These are phyloP conservation scores for Chamaedrilus cognettii DNA, from an alignment of 2,888 invertebrate species.

Conservation along the genomic window DNA sequence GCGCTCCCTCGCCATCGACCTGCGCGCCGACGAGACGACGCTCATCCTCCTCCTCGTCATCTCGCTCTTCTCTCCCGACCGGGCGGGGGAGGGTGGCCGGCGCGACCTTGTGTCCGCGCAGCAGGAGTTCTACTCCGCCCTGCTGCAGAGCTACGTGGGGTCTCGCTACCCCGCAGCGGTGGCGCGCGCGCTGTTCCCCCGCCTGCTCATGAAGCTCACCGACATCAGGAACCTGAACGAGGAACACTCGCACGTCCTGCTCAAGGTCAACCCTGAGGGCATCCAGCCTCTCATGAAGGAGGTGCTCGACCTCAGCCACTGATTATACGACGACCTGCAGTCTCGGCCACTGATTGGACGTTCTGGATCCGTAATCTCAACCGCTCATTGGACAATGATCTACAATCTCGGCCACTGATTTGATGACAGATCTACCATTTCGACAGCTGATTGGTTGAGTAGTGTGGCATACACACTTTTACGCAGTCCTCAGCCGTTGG, in stretches of 20 bases:
- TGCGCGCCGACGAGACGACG: slow-evolving; percentile 83
- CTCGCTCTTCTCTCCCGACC: slow-evolving; percentile 83
- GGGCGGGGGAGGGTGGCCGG: slow-evolving; percentile 68
- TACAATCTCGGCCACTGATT: too few species aligned
- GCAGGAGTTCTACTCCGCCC: slow-evolving; percentile 57
- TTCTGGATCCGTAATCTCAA: too few species aligned
- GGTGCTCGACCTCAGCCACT: slow-evolving; percentile 78
- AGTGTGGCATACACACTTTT: too few species aligned
- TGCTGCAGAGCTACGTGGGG: slow-evolving; percentile 55
- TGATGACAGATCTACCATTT: too few species aligned
- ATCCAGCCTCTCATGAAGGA: slow-evolving; percentile 93
- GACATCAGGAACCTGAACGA: slow-evolving; percentile 90
- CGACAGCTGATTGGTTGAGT: too few species aligned
- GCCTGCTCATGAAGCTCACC: slow-evolving; percentile 83
- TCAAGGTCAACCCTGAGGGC: slow-evolving; percentile 89
- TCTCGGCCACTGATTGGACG: too few species aligned
- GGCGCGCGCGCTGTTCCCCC: slow-evolving; percentile 55
- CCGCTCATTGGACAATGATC: too few species aligned
- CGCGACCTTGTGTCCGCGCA: slow-evolving; percentile 53
- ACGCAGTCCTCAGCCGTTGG: too few species aligned
- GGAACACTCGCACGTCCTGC: slow-evolving; percentile 87
- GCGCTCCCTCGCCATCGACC: slow-evolving; percentile 73
- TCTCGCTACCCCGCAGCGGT: slow-evolving; percentile 46
- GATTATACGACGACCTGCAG: too few species aligned
- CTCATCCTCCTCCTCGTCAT: slow-evolving; percentile 92